phyloP scores from a whole-genome alignment of 2,888 invertebrate species.

The Philonicus albiceps region DNA sequence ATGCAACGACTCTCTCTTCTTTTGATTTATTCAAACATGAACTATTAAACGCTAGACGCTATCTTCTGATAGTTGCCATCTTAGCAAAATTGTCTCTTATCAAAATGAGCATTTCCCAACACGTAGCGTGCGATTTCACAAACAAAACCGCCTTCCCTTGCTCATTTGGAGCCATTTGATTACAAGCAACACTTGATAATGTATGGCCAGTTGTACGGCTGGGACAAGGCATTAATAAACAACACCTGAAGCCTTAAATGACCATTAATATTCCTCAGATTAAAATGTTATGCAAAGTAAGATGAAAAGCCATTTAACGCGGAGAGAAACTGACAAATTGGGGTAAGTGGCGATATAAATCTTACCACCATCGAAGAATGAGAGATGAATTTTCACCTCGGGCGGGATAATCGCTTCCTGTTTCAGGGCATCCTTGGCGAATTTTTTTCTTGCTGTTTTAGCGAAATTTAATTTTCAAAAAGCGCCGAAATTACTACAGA shows the following conservation, averaged over 20 bases:
- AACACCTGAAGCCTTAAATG: constrained; percentile 24
- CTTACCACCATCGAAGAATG: constrained; percentile 11
- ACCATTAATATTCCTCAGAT: constrained; percentile 33
- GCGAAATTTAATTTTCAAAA: not conserved
- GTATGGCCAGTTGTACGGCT: not conserved
- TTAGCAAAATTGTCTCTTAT: not conserved
- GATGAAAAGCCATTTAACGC: constrained; percentile 21
- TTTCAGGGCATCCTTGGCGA: not conserved
- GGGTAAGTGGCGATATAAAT: constrained; percentile 29
- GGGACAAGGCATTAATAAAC: constrained; percentile 30
- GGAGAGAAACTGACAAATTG: constrained; percentile 31
- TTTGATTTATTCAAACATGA: not conserved
- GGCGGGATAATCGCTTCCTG: not conserved
- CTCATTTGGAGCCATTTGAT: not conserved
- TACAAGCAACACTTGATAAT: not conserved
- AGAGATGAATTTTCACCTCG: constrained; percentile 28
- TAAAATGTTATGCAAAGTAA: constrained; percentile 33
- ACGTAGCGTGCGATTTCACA: not conserved
- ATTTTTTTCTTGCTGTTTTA: not conserved
- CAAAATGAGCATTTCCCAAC: not conserved
- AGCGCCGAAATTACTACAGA: not conserved
- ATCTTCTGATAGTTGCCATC: not conserved
- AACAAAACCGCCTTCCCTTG: not conserved
- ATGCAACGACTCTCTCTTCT: not conserved
- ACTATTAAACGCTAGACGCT: not conserved